A percentile compares a stretch with the other conserved stretches of the same genome.
Evolutionary conservation across 2,113 vertebrate genomes (phyloP).

Genomic region (Dicaeum eximium): DNA sequence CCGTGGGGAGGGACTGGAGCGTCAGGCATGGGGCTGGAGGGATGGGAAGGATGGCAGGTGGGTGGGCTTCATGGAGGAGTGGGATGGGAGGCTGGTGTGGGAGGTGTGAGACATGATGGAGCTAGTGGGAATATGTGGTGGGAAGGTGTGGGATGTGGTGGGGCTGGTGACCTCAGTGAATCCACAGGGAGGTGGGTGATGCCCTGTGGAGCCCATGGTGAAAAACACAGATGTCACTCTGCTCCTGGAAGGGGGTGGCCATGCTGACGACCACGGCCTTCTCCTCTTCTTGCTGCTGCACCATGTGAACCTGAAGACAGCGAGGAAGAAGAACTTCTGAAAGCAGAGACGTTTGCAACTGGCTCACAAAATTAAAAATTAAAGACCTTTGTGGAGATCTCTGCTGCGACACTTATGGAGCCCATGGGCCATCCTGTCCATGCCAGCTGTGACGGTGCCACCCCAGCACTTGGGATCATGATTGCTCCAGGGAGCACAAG

Average conservation of each 20-base stretch:
- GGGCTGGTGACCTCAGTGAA: background rate
- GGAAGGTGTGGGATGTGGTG: background rate
- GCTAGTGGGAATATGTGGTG: too few relatives aligned
- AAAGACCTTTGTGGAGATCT: fast-evolving
- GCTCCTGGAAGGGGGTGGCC: background rate
- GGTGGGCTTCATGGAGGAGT: background rate
- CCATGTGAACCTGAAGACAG: too few relatives aligned
- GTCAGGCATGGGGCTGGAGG: background rate
- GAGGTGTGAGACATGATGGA: too few relatives aligned
- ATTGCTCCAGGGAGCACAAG: background rate
- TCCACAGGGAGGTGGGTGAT: fast-evolving
- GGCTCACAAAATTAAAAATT: background rate
- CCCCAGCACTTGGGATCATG: background rate
- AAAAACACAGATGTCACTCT: background rate
- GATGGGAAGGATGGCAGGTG: background rate
- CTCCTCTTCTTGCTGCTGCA: background rate
- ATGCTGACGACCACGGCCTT: fast-evolving
- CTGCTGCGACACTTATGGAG: background rate
- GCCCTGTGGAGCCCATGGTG: fast-evolving
- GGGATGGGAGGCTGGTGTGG: background rate
- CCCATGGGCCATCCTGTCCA: background rate
- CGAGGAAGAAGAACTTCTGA: background rate
- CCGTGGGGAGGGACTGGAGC: background rate
- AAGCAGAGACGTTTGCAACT: background rate
- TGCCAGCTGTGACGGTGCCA: fast-evolving